These are phyloP conservation scores for Montifringilla adamsi DNA, from an alignment of 2,113 vertebrate genomes.

Conservation along the genomic window DNA sequence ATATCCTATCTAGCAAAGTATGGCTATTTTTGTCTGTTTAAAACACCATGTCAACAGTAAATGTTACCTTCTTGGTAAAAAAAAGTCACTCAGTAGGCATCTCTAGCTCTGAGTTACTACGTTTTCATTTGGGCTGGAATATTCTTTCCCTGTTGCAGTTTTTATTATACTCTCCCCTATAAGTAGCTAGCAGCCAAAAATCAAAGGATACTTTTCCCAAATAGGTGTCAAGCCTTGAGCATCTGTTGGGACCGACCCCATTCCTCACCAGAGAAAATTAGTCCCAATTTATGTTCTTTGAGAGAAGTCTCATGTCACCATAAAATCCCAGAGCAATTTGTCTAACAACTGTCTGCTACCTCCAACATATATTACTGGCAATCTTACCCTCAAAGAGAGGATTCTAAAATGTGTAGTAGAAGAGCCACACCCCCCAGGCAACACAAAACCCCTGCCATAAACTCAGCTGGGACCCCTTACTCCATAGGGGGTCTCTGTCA, in stretches of 20 bases:
- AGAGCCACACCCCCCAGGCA: not conserved
- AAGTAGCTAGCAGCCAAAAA: not conserved
- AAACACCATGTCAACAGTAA: not conserved
- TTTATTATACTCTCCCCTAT: not conserved
- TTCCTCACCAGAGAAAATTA: not conserved
- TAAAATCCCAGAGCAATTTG: not conserved
- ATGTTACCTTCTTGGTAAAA: not conserved
- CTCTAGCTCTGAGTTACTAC: not conserved
- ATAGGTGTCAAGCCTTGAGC: not conserved
- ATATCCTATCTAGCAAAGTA: not conserved
- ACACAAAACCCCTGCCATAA: not conserved
- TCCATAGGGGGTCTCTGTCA: not conserved
- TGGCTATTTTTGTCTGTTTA: not conserved
- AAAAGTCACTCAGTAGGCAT: not conserved
- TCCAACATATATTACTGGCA: not conserved
- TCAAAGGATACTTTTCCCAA: not conserved
- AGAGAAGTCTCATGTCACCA: fast-evolving
- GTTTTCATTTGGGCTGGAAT: not conserved
- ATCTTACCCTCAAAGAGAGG: not conserved
- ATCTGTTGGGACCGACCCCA: not conserved
- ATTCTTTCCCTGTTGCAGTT: not conserved
- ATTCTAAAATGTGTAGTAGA: not conserved
- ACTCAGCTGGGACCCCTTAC: not conserved
- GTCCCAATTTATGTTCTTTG: not conserved
- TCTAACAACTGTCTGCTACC: not conserved